Conservation (phyloP, 2,113 vertebrate species). For the Pseudolaguvia tuberculata region DNA sequence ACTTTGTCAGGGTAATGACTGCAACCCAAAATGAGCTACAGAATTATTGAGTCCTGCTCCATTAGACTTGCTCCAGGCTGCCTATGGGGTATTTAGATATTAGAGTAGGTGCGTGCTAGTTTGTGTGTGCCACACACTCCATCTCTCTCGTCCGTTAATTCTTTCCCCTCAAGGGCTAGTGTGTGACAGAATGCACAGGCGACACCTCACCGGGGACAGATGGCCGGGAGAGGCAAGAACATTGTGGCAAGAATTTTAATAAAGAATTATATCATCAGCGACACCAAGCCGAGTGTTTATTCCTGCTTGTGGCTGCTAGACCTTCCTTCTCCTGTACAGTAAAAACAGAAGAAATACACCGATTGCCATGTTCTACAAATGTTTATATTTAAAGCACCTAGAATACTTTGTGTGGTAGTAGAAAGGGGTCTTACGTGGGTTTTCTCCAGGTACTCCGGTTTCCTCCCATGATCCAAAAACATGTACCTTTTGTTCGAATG, state of each 20-base stretch:
- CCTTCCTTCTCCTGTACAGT: background rate
- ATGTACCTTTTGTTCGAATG: too few species aligned
- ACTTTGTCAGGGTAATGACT: slow-evolving; percentile 65
- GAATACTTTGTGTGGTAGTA: too few species aligned
- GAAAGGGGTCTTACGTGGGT: too few species aligned
- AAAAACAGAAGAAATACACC: background rate
- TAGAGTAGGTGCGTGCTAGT: slow-evolving; percentile 44
- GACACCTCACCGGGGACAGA: slow-evolving; percentile 71
- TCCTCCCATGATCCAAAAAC: too few species aligned
- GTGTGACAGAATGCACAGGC: slow-evolving; percentile 58
- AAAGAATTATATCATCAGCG: slow-evolving; percentile 66
- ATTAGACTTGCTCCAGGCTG: slow-evolving; percentile 36
- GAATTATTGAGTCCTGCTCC: slow-evolving; percentile 37
- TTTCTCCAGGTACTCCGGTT: too few species aligned
- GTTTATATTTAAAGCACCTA: background rate
- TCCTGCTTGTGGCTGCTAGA: slow-evolving; percentile 14
- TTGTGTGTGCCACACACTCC: slow-evolving; percentile 25
- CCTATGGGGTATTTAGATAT: slow-evolving; percentile 42
- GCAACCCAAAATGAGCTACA: slow-evolving; percentile 35
- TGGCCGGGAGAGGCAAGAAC: slow-evolving; percentile 65
- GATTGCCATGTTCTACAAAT: background rate
- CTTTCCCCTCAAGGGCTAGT: slow-evolving; percentile 51
- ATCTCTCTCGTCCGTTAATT: slow-evolving; percentile 27
- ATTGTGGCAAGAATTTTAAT: slow-evolving; percentile 60
- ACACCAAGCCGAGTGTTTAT: slow-evolving; percentile 41